Conservation (phyloP, 2,888 invertebrate genomes). For the Amblyjoppa proteus region DNA sequence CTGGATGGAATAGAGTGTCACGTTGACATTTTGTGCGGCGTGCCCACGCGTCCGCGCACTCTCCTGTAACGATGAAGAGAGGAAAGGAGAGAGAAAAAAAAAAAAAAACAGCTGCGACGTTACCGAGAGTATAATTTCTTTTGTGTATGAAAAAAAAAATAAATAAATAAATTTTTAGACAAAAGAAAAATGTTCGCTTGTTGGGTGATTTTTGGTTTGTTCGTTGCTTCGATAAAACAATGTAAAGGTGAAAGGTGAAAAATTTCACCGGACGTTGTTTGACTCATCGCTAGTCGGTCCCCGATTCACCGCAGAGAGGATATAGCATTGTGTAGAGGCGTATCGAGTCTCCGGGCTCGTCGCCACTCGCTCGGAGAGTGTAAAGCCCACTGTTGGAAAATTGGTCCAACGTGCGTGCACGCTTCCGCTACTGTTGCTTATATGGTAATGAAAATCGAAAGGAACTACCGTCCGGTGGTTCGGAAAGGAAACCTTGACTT, state of each 20-base stretch:
- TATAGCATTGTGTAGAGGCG: not conserved
- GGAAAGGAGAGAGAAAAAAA: not conserved
- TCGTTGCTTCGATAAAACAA: not conserved
- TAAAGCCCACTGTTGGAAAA: conserved; percentile 6
- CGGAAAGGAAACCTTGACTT: conserved; percentile 65
- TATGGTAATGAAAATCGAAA: conserved; percentile 67
- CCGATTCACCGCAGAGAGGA: not conserved
- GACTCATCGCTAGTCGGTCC: not conserved
- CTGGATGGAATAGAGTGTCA: conserved; percentile 75
- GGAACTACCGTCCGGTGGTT: conserved; percentile 69
- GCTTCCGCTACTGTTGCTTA: conserved; percentile 28
- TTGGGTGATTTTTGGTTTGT: not conserved
- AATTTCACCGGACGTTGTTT: conserved; percentile 3
- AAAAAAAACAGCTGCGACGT: not conserved
- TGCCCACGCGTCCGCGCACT: conserved; percentile 72
- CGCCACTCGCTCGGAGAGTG: not conserved
- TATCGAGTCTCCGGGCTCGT: not conserved
- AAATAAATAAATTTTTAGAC: not conserved
- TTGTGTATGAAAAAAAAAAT: not conserved
- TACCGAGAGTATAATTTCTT: not conserved
- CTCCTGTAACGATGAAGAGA: not conserved
- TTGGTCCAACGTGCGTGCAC: conserved; percentile 3
- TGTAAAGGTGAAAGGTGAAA: not conserved
- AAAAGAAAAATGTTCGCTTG: not conserved
- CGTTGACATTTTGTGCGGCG: conserved; percentile 73